Percentiles rank a stretch among this genome's conserved stretches.
Conservation (phyloP, 2,888 invertebrate genomes). For the Sinopyrophorus schimmeli region DNA sequence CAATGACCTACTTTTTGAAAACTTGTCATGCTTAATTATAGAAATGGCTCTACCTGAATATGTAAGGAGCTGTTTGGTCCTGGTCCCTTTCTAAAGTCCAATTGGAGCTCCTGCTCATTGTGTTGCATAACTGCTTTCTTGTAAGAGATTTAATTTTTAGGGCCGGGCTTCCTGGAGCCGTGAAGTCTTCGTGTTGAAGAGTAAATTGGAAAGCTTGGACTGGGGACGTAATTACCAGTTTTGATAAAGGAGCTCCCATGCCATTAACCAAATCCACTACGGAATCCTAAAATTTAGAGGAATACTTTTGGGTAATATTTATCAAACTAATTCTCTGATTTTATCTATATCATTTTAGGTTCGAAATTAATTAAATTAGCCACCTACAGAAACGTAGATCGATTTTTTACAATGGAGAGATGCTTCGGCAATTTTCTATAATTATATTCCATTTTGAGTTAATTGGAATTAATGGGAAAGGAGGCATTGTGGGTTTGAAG, state of each 20-base stretch:
- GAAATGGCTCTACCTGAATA: conserved; percentile 61
- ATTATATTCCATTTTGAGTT: too few relatives aligned
- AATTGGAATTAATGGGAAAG: not conserved
- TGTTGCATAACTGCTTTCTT: conserved; percentile 64
- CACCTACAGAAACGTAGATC: too few relatives aligned
- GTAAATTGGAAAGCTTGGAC: conserved; percentile 70
- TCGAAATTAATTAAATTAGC: too few relatives aligned
- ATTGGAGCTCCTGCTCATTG: conserved; percentile 60
- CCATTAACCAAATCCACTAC: conserved; percentile 73
- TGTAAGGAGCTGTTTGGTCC: conserved; percentile 76
- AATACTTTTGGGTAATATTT: too few relatives aligned
- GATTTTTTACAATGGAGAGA: too few relatives aligned
- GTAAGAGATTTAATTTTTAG: conserved; percentile 62
- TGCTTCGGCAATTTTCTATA: too few relatives aligned
- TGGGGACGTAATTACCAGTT: conserved; percentile 72
- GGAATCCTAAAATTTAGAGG: too few relatives aligned
- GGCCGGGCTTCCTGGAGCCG: conserved; percentile 71
- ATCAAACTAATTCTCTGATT: too few relatives aligned
- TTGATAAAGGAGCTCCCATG: conserved; percentile 70
- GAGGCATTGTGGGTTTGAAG: not conserved
- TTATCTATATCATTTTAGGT: too few relatives aligned
- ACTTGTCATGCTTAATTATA: not conserved
- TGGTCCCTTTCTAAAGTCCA: conserved; percentile 80
- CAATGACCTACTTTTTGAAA: too few relatives aligned
- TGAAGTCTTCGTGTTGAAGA: conserved; percentile 65